These are phyloP conservation scores for Neoaliturus tenellus DNA, from an alignment of 2,888 invertebrate species.

Conservation along the genomic window DNA sequence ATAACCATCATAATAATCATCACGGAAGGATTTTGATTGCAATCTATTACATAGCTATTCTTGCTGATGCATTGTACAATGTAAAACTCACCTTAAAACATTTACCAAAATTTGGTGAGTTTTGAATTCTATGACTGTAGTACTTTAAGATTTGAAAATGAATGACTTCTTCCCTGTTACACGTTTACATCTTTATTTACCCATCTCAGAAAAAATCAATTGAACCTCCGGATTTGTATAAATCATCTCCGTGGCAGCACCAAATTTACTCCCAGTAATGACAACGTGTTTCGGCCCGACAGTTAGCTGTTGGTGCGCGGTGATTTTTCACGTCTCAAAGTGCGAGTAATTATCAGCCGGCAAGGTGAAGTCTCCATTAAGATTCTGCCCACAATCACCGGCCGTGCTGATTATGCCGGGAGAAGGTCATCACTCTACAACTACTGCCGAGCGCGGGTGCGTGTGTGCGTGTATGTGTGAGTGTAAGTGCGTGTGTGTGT, in stretches of 20 bases:
- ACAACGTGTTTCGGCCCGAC: neutral
- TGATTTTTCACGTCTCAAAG: constrained; percentile 7
- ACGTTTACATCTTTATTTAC: too few species aligned
- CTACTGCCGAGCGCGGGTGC: neutral
- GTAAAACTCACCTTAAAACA: too few species aligned
- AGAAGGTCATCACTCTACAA: neutral
- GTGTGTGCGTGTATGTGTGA: constrained; percentile 3
- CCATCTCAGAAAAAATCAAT: too few species aligned
- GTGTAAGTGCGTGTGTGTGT: constrained; percentile 17
- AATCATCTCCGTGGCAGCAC: neutral
- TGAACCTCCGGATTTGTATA: too few species aligned
- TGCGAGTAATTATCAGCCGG: neutral
- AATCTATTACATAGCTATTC: too few species aligned
- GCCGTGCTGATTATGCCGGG: constrained; percentile 1
- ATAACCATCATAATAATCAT: too few species aligned
- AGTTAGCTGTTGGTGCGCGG: neutral
- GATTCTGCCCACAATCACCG: constrained; percentile 7
- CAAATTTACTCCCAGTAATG: neutral
- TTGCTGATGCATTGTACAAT: too few species aligned
- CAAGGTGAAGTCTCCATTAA: constrained; percentile 27
- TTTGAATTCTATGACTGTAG: too few species aligned
- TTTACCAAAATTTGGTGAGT: too few species aligned
- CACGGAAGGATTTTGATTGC: too few species aligned
- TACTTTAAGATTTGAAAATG: too few species aligned
- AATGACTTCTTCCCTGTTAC: too few species aligned